phyloP scores from a whole-genome alignment of 2,888 invertebrate species.

The Cyaniris semiargus region DNA sequence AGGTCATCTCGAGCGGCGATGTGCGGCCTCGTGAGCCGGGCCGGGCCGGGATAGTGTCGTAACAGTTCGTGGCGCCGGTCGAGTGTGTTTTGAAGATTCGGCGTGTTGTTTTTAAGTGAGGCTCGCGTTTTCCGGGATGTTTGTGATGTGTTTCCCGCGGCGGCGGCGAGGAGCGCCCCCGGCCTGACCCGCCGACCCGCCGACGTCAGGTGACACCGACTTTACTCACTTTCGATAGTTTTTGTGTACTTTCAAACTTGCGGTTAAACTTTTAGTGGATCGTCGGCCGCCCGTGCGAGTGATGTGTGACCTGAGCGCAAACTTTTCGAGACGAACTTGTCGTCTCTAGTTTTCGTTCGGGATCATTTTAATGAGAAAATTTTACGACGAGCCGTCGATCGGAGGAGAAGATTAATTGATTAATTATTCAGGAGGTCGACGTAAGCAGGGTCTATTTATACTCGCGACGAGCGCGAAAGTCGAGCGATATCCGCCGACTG shows the following conservation, averaged over 20 bases:
- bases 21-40: conserved; percentile 65
- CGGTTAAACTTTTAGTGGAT: conserved; percentile 71
- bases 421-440: conserved; percentile 2
- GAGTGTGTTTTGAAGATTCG: conserved; percentile 64
- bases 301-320: conserved; percentile 27
- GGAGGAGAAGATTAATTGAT: neutral
- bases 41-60: conserved; percentile 54
- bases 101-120: conserved; percentile 76
- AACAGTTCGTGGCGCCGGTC: conserved; percentile 52
- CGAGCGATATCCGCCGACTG: neutral
- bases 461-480: neutral
- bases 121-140: conserved; percentile 68
- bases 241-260: conserved; percentile 63
- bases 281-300: conserved; percentile 36
- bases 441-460: neutral
- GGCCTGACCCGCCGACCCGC: conserved; percentile 50
- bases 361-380: neutral
- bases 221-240: conserved; percentile 65
- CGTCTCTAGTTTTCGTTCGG: neutral
- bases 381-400: neutral
- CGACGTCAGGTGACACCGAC: conserved; percentile 57
- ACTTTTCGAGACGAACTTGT: conserved; percentile 13
- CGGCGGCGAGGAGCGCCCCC: conserved; percentile 60
- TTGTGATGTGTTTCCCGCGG: conserved; percentile 77
- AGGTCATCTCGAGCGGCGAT: conserved; percentile 74